Percentiles rank a stretch among this genome's conserved stretches.
Conservation (phyloP, 2,888 invertebrate genomes). For the Amblyjoppa fuscipennis region DNA sequence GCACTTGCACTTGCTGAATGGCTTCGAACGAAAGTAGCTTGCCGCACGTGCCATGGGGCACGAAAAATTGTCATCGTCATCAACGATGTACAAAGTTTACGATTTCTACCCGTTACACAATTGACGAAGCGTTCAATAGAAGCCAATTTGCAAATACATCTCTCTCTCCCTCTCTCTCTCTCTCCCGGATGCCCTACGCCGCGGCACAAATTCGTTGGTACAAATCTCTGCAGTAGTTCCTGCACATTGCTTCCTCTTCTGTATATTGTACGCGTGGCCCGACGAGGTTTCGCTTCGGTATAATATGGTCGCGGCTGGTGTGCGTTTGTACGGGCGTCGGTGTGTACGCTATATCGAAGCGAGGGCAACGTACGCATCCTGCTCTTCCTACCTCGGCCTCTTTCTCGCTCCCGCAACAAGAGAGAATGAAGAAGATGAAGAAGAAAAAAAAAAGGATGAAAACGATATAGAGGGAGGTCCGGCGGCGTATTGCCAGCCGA, state of each 20-base stretch:
- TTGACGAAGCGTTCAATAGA: slow-evolving; percentile 34
- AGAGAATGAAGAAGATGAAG: slow-evolving; percentile 44
- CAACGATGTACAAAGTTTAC: slow-evolving; percentile 27
- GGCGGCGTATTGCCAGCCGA: slow-evolving; percentile 61
- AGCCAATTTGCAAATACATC: slow-evolving; percentile 58
- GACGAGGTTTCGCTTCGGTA: slow-evolving; percentile 33
- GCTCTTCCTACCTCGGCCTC: slow-evolving; percentile 68
- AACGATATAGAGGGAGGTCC: slow-evolving; percentile 60
- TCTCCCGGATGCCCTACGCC: background rate
- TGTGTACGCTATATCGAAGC: slow-evolving; percentile 41
- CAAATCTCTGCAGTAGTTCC: slow-evolving; percentile 35
- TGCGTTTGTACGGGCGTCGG: background rate
- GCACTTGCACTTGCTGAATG: slow-evolving; percentile 28
- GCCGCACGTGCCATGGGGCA: background rate
- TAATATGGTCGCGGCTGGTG: background rate
- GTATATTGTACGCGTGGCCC: slow-evolving; percentile 51
- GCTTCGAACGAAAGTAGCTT: background rate
- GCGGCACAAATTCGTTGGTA: slow-evolving; percentile 46
- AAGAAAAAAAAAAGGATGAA: slow-evolving; percentile 48
- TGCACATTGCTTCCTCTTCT: slow-evolving; percentile 7
- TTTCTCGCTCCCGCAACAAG: slow-evolving; percentile 66
- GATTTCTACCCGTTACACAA: slow-evolving; percentile 7
- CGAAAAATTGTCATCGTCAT: slow-evolving; percentile 44
- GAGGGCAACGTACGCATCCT: slow-evolving; percentile 77
- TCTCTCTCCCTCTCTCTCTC: background rate